Conservation (phyloP, 30 jellyfish, hydroid and myxozoan species). For the Aurelia sp. region DNA sequence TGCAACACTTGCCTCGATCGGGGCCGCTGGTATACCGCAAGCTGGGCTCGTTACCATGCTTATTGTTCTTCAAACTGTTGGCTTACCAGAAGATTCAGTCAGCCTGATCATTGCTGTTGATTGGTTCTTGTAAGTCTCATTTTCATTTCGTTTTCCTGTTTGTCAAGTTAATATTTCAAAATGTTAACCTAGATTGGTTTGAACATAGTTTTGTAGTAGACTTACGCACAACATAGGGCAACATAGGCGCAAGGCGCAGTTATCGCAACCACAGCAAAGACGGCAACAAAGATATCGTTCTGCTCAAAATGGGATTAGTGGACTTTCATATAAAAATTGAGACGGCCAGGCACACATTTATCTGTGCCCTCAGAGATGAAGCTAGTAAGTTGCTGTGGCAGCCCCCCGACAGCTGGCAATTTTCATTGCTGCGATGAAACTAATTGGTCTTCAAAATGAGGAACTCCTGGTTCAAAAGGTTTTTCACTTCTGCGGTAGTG, state of each 20-base stretch:
- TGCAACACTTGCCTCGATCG: slow-evolving; percentile 95
- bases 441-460: too few species aligned
- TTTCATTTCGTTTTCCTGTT: neutral
- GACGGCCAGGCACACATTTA: neutral
- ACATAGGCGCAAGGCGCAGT: too few species aligned
- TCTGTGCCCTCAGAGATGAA: too few species aligned
- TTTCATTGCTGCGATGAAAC: too few species aligned
- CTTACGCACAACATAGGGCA: too few species aligned
- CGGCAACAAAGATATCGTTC: neutral
- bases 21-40: slow-evolving; percentile 99
- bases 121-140: slow-evolving; percentile 88
- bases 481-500: too few species aligned
- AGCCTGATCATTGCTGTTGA: slow-evolving; percentile 92
- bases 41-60: slow-evolving; percentile 99
- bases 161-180: neutral
- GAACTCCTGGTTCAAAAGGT: too few species aligned
- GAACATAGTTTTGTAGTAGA: neutral
- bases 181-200: neutral
- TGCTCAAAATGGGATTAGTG: too few species aligned
- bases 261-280: too few species aligned
- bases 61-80: slow-evolving; percentile 94
- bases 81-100: slow-evolving; percentile 94
- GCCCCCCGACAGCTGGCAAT: too few species aligned
- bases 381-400: too few species aligned
- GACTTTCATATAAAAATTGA: neutral